Evolutionary conservation across 2,113 vertebrate genomes (phyloP), one percentile per base, ranked within the genome.

Genomic region (Hydropotes inermis): DNA sequence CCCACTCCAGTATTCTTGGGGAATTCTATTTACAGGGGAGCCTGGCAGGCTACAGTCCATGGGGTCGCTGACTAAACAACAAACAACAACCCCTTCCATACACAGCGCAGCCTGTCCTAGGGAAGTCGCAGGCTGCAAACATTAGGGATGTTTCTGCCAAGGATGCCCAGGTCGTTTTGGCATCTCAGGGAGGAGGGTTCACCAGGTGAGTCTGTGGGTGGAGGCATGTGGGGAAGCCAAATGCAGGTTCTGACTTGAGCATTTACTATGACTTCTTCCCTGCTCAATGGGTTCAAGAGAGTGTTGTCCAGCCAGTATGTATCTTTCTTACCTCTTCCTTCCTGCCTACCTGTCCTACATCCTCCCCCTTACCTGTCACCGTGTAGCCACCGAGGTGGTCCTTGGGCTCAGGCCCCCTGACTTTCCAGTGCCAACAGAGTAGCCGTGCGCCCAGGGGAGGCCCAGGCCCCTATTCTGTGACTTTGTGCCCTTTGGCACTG

Each of bases 161-260:
- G 57, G 61, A 25, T 1, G 0, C 43, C 52, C 15, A 50, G 79
- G 28, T 39, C 28, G 14, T 47, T 12, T 8, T 39, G 55, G 67
- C 45, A 16, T 64, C 50, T 81, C 15, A 4, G 28, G 6, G 28
- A 74, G 54, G 45, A 55, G 45, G n/a, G 3, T 47, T 70, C 33
- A 6, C 17, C 1, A 16, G 79, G 30, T 21, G 50, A 47, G 36
- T 61, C 28, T 70, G 8, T 16, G 33, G 27, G 19, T n/a, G 36
- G 70, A 23, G 1, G 16, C 4, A 0, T 19, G 7, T 90, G 84
- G 74, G 85, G 36, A 50, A 93, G 39, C 33, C 92, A 79, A 30
- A 13, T 58, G 61, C 96, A 81, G 45, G 87, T 93, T 92, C 87
- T 52, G 36, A 39, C 92, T 70, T 87, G 92, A 93, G 10, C 21